These are phyloP conservation scores for Synanceia verrucosa DNA, from an alignment of 2,797 vertebrate species.

Conservation along the genomic window DNA sequence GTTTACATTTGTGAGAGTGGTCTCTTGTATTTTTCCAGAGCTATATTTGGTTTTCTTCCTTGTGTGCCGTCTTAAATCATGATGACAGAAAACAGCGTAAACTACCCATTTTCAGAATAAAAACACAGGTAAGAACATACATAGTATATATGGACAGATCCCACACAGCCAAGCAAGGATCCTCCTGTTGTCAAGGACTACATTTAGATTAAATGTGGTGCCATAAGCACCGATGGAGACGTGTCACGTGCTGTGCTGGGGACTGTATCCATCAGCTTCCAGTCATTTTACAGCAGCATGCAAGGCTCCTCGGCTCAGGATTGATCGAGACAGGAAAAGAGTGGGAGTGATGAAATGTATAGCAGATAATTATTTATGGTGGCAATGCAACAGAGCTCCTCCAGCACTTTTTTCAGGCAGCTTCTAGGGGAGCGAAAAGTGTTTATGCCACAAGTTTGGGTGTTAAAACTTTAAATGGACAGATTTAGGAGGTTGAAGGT, in stretches of 20 bases:
- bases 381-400: constrained; percentile 56
- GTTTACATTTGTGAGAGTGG: too few relatives aligned
- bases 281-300: constrained; percentile 76
- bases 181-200: constrained; percentile 60
- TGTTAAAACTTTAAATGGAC: constrained; percentile 42
- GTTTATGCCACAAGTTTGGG: constrained; percentile 39
- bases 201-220: constrained; percentile 72
- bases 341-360: constrained; percentile 81
- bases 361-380: constrained; percentile 78
- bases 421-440: constrained; percentile 36
- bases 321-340: constrained; percentile 78
- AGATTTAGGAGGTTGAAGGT: not conserved
- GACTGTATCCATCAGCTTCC: constrained; percentile 77
- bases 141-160: constrained; percentile 27
- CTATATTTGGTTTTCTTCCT: not conserved
- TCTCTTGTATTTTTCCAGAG: too few relatives aligned
- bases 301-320: constrained; percentile 69
- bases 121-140: not conserved
- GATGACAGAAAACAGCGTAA: not conserved
- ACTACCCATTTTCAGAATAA: constrained; percentile 14
- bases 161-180: constrained; percentile 31
- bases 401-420: constrained; percentile 42
- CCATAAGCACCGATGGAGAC: constrained; percentile 59
- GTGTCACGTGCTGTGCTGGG: constrained; percentile 66
- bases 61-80: not conserved